A percentile compares a stretch with the other conserved stretches of the same genome.
Evolutionary conservation across 2,797 vertebrate species (phyloP).

Genomic region (Brachyalestes nurse): DNA sequence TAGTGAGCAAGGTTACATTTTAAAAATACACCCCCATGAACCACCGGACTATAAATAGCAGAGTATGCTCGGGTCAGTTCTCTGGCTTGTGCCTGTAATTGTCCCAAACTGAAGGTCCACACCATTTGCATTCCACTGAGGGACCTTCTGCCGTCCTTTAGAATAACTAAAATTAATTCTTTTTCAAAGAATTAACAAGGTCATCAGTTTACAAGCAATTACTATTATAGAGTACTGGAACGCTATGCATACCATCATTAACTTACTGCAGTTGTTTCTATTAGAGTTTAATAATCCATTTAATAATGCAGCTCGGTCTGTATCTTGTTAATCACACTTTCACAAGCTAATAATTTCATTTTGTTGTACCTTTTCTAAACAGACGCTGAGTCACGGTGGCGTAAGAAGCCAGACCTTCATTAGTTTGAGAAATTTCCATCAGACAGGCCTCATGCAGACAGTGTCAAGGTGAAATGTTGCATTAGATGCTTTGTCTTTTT

Average conservation of each 20-base stretch:
- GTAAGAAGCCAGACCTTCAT: background rate
- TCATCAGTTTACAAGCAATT: background rate
- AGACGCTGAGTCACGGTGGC: slow-evolving; percentile 24
- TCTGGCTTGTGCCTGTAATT: background rate
- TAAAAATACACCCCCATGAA: slow-evolving; percentile 43
- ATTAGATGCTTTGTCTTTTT: slow-evolving; percentile 1
- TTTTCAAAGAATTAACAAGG: background rate
- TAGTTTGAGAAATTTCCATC: background rate
- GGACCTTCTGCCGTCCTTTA: background rate
- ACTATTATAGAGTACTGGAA: background rate
- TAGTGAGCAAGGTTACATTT: slow-evolving; percentile 29
- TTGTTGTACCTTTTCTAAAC: background rate
- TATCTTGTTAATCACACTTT: background rate
- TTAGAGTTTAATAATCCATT: too few relatives aligned
- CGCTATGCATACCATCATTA: background rate
- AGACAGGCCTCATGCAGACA: background rate
- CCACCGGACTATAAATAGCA: slow-evolving; percentile 48
- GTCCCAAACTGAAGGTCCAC: slow-evolving; percentile 9
- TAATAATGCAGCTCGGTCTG: background rate
- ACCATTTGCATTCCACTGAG: background rate
- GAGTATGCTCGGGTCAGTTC: background rate
- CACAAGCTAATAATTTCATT: background rate
- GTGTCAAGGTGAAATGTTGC: background rate
- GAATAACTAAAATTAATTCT: background rate
- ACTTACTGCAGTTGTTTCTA: background rate